Percentiles rank a stretch among this genome's conserved stretches.
phyloP scores from a whole-genome alignment of 2,888 invertebrate species.

The Rhorus exstirpatorius region DNA sequence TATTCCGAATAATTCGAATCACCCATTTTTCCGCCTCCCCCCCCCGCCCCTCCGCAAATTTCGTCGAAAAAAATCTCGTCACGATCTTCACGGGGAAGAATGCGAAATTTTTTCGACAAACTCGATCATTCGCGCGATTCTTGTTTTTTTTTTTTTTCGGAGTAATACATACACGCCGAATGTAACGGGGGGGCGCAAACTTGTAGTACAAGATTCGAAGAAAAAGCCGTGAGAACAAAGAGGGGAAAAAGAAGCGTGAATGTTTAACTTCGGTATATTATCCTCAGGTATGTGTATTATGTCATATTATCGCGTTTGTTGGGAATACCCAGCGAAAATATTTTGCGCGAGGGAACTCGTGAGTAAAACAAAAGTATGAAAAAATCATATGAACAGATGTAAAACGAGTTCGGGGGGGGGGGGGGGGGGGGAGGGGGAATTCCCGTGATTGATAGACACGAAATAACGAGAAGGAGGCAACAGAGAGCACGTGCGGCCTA shows the following conservation, averaged over 20 bases:
- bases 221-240: too few species aligned
- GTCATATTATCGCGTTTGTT: background rate
- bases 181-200: too few species aligned
- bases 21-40: slow-evolving; percentile 75
- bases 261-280: too few species aligned
- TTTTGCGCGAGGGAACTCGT: background rate
- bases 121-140: slow-evolving; percentile 48
- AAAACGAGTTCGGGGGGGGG: background rate
- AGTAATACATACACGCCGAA: too few species aligned
- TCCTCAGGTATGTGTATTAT: too few species aligned
- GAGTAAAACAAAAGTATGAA: background rate
- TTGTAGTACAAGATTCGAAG: too few species aligned
- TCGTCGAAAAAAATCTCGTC: background rate
- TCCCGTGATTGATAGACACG: background rate
- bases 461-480: slow-evolving; percentile 25
- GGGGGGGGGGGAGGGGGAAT: too few species aligned
- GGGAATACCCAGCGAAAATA: background rate
- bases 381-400: background rate
- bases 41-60: too few species aligned
- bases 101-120: background rate
- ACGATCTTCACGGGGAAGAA: too few species aligned
- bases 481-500: slow-evolving; percentile 36
- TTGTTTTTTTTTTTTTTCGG: background rate
- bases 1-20: slow-evolving; percentile 80
- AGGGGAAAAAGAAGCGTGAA: too few species aligned